Percentiles rank a stretch among this genome's conserved stretches.
Conservation (phyloP, 2,113 vertebrate genomes). For the Syngnathus floridae region DNA sequence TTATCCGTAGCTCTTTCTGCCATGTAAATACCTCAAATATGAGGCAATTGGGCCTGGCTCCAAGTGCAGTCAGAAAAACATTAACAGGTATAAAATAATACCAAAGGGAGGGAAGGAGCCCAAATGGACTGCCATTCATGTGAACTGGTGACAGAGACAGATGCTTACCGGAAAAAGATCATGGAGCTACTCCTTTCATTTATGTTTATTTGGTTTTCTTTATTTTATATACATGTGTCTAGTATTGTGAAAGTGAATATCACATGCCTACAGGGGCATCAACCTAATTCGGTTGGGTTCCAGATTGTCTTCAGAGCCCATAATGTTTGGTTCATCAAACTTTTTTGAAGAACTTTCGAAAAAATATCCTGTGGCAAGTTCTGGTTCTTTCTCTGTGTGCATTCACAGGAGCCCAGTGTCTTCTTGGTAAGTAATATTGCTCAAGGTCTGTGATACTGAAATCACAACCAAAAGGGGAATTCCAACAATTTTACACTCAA, state of each 20-base stretch:
- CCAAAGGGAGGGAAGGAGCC: conserved; percentile 74
- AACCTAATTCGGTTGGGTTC: conserved; percentile 45
- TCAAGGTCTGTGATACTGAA: conserved; percentile 3
- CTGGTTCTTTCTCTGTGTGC: background rate
- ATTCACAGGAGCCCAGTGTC: conserved; percentile 1
- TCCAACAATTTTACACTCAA: conserved; percentile 15
- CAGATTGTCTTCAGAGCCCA: conserved; percentile 50
- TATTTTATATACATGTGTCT: conserved; percentile 9
- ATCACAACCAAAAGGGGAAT: conserved; percentile 27
- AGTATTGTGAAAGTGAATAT: conserved; percentile 20
- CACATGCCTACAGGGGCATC: conserved; percentile 27
- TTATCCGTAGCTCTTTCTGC: conserved; percentile 82
- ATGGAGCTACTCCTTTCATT: conserved; percentile 16
- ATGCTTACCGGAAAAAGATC: conserved; percentile 22
- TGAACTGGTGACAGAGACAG: conserved; percentile 55
- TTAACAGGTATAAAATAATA: conserved; percentile 87
- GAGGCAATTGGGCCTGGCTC: conserved; percentile 78
- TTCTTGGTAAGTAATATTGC: background rate
- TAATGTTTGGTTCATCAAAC: conserved; percentile 35
- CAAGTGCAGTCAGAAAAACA: conserved; percentile 81
- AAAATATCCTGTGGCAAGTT: conserved; percentile 6
- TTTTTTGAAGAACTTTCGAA: conserved; percentile 32
- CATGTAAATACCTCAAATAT: conserved; percentile 85
- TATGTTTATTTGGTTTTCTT: conserved; percentile 18
- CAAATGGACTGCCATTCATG: conserved; percentile 78